Evolutionary conservation across 2,113 vertebrate genomes (phyloP).

Genomic region (Todiramphus chloris): DNA sequence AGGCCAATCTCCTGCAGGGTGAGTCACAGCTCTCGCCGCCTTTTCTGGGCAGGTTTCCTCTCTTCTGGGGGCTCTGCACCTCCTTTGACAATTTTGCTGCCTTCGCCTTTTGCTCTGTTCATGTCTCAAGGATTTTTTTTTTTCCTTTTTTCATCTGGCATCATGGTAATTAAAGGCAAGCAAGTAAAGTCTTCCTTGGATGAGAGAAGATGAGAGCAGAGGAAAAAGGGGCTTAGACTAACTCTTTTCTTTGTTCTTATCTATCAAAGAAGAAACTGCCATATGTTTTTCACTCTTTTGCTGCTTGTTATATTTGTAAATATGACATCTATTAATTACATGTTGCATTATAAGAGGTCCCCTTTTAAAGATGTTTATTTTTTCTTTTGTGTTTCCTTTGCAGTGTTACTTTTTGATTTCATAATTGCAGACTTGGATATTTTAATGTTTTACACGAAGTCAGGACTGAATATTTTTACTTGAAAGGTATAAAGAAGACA

Average conservation of each 20-base stretch:
- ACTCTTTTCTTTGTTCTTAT: background rate
- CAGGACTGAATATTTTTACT: background rate
- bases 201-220: background rate
- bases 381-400: background rate
- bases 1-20: background rate
- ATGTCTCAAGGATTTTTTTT: background rate
- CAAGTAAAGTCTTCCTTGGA: background rate
- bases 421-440: background rate
- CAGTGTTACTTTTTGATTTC: background rate
- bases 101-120: background rate
- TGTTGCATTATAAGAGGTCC: background rate
- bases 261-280: constrained; percentile 3
- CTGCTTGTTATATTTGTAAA: background rate
- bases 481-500: background rate
- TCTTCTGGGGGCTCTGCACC: background rate
- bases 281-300: background rate
- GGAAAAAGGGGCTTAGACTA: background rate
- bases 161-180: constrained; percentile 28
- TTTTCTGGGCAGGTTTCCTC: background rate
- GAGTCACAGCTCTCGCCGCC: rapidly evolving
- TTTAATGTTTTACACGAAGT: background rate
- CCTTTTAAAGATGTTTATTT: background rate
- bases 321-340: constrained; percentile 10
- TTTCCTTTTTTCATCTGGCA: background rate
- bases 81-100: background rate